Percentiles rank a stretch among this genome's conserved stretches.
These are phyloP conservation scores for Psilanteris sp. DNA, from an alignment of 1,140 invertebrate species.

Conservation along the genomic window DNA sequence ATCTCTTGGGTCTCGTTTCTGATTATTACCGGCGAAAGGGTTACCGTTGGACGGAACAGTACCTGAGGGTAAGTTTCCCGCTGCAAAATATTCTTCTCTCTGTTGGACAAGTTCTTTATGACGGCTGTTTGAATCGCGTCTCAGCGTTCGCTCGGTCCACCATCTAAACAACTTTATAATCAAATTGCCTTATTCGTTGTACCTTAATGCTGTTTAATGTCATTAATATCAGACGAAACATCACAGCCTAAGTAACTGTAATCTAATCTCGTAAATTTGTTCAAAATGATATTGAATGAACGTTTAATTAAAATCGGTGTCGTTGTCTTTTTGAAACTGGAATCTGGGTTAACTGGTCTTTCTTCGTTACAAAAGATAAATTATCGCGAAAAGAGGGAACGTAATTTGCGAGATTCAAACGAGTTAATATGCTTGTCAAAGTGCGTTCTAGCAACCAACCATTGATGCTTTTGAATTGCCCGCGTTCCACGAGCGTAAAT, in stretches of 20 bases:
- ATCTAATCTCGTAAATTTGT: background rate
- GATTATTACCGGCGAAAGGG: constrained; percentile 78
- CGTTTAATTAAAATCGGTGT: constrained; percentile 48
- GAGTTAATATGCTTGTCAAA: constrained; percentile 41
- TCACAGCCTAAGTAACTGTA: too few species aligned
- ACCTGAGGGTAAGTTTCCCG: constrained; percentile 74
- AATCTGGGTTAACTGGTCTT: constrained; percentile 54
- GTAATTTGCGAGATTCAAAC: constrained; percentile 47
- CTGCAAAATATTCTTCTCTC: constrained; percentile 33
- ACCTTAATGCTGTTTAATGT: too few species aligned
- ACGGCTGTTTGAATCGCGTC: constrained; percentile 51
- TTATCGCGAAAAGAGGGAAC: constrained; percentile 33
- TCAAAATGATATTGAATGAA: background rate
- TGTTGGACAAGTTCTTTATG: constrained; percentile 61
- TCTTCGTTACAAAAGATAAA: constrained; percentile 34
- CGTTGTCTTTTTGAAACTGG: constrained; percentile 26
- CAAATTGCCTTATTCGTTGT: too few species aligned
- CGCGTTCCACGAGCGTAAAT: constrained; percentile 17
- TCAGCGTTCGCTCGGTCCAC: constrained; percentile 25
- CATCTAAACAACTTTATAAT: constrained; percentile 32
- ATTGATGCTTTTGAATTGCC: constrained; percentile 45
- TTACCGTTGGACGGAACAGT: constrained; percentile 71
- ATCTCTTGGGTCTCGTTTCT: constrained; percentile 76
- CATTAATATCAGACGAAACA: too few species aligned
- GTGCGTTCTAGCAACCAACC: constrained; percentile 24